Evolutionary conservation across 1,140 invertebrate species (phyloP), one percentile per base, ranked within the genome.

Genomic region (Anoplolepis gracilipes): DNA sequence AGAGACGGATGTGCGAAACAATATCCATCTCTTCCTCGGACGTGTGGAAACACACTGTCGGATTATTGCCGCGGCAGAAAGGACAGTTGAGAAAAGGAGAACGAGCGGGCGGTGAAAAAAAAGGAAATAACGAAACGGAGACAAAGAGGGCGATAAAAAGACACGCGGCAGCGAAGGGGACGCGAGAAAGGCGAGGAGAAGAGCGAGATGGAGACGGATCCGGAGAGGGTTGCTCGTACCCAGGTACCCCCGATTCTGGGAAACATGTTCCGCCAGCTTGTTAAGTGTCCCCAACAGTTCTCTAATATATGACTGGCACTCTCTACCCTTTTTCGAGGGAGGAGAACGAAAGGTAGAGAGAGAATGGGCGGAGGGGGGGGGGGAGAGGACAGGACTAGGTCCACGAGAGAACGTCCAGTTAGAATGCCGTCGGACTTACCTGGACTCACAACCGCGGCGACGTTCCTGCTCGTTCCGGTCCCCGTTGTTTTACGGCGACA

Each of bases 261-360:
- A 93, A 93, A 93, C 92, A 92, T 93, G 93, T 93, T 92, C 90
- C 91, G 92, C 88, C 92, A 93, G 93, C 92, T 93, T 93, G 93
- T 93, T 93, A 93, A 91, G 92, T 93, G 93, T 93, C 93, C 92
- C 92, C 92, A 91, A 93, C 91, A 91, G 91, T 92, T 92, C 92
- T 93, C 89, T 93, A 93, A 93, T 93, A 93, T 93, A 93, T 92
- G 92, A 92, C 93, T 93, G 91, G 91, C 91, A 91, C 90, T 86
- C 88, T 89, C 86, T 90, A 90, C 86, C 89, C 88, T 88, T 90
- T 86, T 84, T 90, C 78, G 72, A 76, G 70, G 81, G 79, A 81
- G 78, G 39, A 67, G 76, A 65, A 77, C 6, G 87, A 64, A 36
- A 87, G 76, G 30, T 57, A 77, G 30, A 16, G 42, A 84, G 79